Evolutionary conservation across 2,888 invertebrate species (phyloP).

Genomic region (Alviniconcha strummeri): DNA sequence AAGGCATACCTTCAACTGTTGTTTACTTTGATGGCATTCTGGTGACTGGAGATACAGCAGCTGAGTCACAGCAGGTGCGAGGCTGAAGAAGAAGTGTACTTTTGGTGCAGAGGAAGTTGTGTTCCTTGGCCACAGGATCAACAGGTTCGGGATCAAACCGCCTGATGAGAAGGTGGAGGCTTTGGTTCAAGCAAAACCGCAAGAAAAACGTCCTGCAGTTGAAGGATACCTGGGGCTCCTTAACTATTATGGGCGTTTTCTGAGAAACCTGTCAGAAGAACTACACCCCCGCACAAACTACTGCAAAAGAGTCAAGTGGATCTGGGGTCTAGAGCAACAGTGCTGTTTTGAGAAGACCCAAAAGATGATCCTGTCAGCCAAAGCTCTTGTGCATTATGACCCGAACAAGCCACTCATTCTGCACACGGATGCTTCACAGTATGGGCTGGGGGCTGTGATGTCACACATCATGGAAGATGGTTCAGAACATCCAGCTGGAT

Average conservation of each 20-base stretch:
- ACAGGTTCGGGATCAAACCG: neutral
- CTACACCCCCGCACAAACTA: constrained; percentile 29
- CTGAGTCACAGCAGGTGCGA: constrained; percentile 26
- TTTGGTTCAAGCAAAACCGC: neutral
- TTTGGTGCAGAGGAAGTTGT: constrained; percentile 18
- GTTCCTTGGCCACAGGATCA: constrained; percentile 34
- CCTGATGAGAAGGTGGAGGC: constrained; percentile 9
- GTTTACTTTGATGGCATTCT: constrained; percentile 50
- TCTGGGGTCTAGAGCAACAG: constrained; percentile 32
- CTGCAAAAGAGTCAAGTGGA: constrained; percentile 45
- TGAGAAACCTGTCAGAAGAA: neutral
- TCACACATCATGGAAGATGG: constrained; percentile 31
- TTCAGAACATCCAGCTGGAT: constrained; percentile 32
- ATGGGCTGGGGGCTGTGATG: constrained; percentile 59
- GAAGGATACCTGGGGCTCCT: neutral
- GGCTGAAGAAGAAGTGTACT: constrained; percentile 29
- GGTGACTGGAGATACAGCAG: constrained; percentile 22
- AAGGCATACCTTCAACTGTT: constrained; percentile 37
- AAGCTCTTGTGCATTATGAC: constrained; percentile 56
- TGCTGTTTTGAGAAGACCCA: constrained; percentile 46
- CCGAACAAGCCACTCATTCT: constrained; percentile 55
- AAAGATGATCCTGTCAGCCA: constrained; percentile 38
- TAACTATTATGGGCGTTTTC: neutral
- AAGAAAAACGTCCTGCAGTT: neutral
- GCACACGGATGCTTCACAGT: constrained; percentile 69